Evolutionary conservation across 2,113 vertebrate genomes (phyloP), one percentile per base, ranked within the genome.

Genomic region (Procavia capensis): DNA sequence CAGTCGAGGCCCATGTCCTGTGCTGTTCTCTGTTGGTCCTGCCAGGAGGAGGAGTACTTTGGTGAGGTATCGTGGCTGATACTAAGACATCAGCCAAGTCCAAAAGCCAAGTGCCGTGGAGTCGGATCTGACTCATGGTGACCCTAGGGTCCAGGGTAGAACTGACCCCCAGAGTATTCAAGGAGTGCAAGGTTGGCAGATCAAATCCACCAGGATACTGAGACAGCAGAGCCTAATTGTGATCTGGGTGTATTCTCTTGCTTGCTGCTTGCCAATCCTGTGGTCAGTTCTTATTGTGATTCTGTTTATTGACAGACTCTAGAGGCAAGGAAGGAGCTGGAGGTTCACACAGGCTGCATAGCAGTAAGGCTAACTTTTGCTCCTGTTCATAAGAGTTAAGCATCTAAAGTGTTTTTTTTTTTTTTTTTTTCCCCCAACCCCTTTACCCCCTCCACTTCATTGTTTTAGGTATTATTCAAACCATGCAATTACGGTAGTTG

Each of bases 261-360:
- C 22, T 43, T 45, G 31, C 9, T 86, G 17, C 43, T 45, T 45
- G 39, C 92, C 90, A 90, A 31, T 75, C 87, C 39, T 2, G 0
- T 34, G 81, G 68, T 81, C 70, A 74, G 10, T 50, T 1, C 87
- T 84, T 68, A 88, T 92, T 81, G 63, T 72, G 85, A 93, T 70
- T 96, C 17, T 94, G 54, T 63, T 97, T 84, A 24, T 88, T 97
- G 90, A 82, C 88, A 83, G 91, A 84, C 88, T 70, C 93, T 50
- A 39, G 39, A 25, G 68, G 59, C 92, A 85, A 34, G 24, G 11
- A 84, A 70, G 47, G 54, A 59, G 41, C 75, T 7, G 39, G 87
- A 80, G 78, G 79, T 34, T 39, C 57, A 57, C 89, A 25, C 25
- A 29, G 4, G 2, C 93, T 90, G 59, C 45, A 43, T 19, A 11